A percentile compares a stretch with the other conserved stretches of the same genome.
phyloP scores from a whole-genome alignment of 2,888 invertebrate genomes.

The Chymomyza amoena region DNA sequence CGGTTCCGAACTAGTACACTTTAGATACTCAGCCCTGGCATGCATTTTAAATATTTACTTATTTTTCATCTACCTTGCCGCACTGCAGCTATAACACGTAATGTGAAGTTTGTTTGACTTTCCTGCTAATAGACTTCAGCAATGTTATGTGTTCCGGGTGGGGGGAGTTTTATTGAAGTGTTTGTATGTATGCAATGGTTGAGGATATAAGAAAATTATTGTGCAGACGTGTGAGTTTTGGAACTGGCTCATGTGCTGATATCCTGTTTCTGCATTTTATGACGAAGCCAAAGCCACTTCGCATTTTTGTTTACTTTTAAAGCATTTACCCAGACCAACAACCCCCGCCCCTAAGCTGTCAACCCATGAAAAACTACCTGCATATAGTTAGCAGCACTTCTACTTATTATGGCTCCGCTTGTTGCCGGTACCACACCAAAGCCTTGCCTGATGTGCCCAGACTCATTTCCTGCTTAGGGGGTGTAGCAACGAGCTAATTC shows the following conservation, averaged over 20 bases:
- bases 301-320: constrained; percentile 16
- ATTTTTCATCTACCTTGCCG: constrained; percentile 2
- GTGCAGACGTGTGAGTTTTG: constrained; percentile 13
- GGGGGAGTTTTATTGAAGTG: constrained; percentile 17
- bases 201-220: constrained; percentile 32
- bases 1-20: background rate
- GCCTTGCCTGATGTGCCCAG: constrained; percentile 3
- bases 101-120: constrained; percentile 52
- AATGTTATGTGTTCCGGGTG: constrained; percentile 52
- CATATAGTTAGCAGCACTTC: constrained; percentile 8
- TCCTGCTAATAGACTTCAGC: constrained; percentile 64
- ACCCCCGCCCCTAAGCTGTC: background rate
- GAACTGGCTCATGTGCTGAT: constrained; percentile 37
- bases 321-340: background rate
- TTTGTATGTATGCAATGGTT: constrained; percentile 28
- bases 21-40: background rate
- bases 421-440: background rate
- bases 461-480: constrained; percentile 58
- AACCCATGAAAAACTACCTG: background rate
- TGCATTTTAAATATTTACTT: background rate
- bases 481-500: constrained; percentile 54
- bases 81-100: constrained; percentile 35
- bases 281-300: background rate
- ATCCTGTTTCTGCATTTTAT: constrained; percentile 46
- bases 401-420: background rate